Evolutionary conservation across 2,113 vertebrate genomes (phyloP).

Genomic region (Urocitellus parryii): DNA sequence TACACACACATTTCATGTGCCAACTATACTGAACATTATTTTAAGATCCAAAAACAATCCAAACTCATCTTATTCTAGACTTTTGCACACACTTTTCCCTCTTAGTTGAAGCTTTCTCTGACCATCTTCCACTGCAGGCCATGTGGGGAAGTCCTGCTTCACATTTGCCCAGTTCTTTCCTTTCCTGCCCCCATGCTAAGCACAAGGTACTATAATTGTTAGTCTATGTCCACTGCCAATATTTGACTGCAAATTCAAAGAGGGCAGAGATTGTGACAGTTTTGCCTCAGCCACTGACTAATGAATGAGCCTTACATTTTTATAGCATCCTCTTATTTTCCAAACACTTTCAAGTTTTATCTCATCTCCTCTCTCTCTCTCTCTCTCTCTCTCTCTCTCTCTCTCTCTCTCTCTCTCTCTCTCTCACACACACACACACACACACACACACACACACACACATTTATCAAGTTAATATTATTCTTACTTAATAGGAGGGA

Average conservation of each 20-base stretch:
- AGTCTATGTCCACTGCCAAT: not conserved
- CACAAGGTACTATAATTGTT: not conserved
- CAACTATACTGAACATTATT: not conserved
- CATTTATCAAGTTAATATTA: not conserved
- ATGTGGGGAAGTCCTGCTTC: not conserved
- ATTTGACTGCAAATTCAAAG: not conserved
- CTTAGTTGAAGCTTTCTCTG: not conserved
- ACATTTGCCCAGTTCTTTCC: not conserved
- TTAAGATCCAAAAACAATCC: not conserved
- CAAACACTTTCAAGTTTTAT: not conserved
- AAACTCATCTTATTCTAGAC: not conserved
- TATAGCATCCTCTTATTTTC: not conserved
- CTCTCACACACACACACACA: not conserved
- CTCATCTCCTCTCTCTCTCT: not conserved
- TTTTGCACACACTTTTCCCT: not conserved
- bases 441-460: not conserved
- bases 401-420: no score
- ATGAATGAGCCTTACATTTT: not conserved
- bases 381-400: no score
- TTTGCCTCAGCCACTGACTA: not conserved
- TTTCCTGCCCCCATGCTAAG: not conserved
- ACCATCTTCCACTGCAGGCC: not conserved
- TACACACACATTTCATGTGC: not conserved
- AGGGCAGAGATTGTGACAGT: not conserved
- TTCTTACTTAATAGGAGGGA: not conserved